Evolutionary conservation across 2,113 vertebrate species (phyloP).

Genomic region (Gobio gobio): DNA sequence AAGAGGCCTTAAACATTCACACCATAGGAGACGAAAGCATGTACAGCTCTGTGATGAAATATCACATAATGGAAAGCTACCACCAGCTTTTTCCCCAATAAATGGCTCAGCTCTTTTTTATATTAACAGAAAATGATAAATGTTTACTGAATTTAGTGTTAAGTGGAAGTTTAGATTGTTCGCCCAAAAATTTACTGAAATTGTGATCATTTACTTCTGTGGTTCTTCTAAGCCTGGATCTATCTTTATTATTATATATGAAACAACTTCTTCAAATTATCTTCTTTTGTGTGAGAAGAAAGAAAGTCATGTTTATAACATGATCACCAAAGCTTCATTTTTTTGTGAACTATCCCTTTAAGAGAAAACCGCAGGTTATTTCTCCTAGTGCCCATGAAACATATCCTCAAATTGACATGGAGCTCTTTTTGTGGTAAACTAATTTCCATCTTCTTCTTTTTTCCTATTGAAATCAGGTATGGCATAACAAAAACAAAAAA

Average conservation of each 20-base stretch:
- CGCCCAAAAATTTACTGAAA: background rate
- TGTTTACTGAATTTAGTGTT: background rate
- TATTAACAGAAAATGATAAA: background rate
- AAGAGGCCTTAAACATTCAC: slow-evolving; percentile 36
- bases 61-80: slow-evolving; percentile 36
- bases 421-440: background rate
- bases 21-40: background rate
- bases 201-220: background rate
- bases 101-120: background rate
- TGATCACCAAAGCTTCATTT: background rate
- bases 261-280: no score
- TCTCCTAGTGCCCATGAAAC: slow-evolving; percentile 9
- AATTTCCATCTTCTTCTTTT: slow-evolving; percentile 11
- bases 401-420: background rate
- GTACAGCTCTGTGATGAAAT: slow-evolving; percentile 12
- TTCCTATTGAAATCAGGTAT: background rate
- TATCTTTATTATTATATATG: no score
- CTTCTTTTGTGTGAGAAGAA: background rate
- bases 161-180: background rate
- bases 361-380: background rate
- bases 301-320: background rate
- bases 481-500: background rate
- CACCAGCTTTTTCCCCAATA: background rate
- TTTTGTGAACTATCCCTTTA: background rate
- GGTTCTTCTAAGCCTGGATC: background rate